Conservation (phyloP, 2,113 vertebrate genomes). For the Plecotus auritus region DNA sequence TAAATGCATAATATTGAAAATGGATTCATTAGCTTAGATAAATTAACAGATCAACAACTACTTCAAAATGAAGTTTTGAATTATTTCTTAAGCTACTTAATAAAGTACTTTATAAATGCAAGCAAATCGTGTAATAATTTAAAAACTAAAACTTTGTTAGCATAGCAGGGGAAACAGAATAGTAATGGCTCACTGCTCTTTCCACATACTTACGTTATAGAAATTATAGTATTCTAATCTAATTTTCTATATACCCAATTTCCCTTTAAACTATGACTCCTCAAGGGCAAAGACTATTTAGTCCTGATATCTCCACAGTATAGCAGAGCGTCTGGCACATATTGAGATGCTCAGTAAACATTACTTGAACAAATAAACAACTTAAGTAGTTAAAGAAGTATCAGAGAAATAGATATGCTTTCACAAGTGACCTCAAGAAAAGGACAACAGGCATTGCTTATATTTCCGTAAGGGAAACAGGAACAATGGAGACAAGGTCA, state of each 20-base stretch:
- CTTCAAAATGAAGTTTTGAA: conserved; percentile 27
- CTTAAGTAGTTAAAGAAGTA: conserved; percentile 30
- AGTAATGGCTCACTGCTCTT: background rate
- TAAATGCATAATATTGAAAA: conserved; percentile 37
- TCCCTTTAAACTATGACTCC: background rate
- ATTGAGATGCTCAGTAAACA: conserved; percentile 25
- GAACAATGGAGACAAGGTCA: conserved; percentile 14
- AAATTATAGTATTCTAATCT: background rate
- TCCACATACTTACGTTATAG: background rate
- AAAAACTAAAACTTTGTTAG: background rate
- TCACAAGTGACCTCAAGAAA: conserved; percentile 18
- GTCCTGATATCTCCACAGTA: background rate
- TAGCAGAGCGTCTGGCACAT: background rate
- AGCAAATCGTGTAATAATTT: conserved; percentile 36
- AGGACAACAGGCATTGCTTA: conserved; percentile 9
- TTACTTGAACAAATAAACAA: background rate
- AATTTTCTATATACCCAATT: conserved; percentile 1
- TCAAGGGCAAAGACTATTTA: background rate
- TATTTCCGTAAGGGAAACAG: background rate
- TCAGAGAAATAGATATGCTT: background rate
- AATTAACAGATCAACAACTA: conserved; percentile 29
- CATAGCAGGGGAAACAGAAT: background rate
- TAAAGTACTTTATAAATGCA: conserved; percentile 30
- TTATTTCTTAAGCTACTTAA: conserved; percentile 17
- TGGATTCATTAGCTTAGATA: background rate